Evolutionary conservation across 2,888 invertebrate genomes (phyloP).

Genomic region (Agrotis clavis): DNA sequence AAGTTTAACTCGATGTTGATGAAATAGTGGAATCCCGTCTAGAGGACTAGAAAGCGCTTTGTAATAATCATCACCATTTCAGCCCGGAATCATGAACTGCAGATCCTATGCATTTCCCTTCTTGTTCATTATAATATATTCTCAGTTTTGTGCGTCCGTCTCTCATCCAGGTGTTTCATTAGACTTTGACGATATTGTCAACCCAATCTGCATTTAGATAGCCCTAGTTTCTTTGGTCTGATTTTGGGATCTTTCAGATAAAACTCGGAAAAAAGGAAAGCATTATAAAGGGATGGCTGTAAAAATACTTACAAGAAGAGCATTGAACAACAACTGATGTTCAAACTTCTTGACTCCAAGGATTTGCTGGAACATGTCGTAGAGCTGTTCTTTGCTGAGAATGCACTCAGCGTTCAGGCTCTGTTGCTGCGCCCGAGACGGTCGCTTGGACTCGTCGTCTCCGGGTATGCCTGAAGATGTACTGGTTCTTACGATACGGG

Average conservation of each 20-base stretch:
- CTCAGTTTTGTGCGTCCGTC: no score
- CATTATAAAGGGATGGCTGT: background rate
- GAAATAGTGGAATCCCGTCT: background rate
- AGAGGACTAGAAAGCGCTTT: background rate
- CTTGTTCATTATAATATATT: no score
- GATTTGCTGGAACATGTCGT: constrained; percentile 99
- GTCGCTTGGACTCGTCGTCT: constrained; percentile 97
- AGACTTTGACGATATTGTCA: no score
- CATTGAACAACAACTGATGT: constrained; percentile 99
- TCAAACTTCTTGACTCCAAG: constrained; percentile 99
- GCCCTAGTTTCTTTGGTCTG: no score
- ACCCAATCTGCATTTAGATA: no score
- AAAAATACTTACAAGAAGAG: constrained; percentile 91
- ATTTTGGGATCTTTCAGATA: no score
- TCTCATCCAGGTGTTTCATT: no score
- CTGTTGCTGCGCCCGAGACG: constrained; percentile 96
- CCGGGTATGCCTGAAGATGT: constrained; percentile 91
- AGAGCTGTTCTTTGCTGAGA: constrained; percentile 99
- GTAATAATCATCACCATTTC: no score
- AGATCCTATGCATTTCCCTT: no score
- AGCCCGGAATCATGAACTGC: no score
- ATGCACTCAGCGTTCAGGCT: constrained; percentile 98
- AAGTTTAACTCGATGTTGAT: no score
- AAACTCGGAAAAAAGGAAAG: no score
- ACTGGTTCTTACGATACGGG: constrained; percentile 27